Evolutionary conservation across 1,140 invertebrate species (phyloP).

Genomic region (Sipha flava): DNA sequence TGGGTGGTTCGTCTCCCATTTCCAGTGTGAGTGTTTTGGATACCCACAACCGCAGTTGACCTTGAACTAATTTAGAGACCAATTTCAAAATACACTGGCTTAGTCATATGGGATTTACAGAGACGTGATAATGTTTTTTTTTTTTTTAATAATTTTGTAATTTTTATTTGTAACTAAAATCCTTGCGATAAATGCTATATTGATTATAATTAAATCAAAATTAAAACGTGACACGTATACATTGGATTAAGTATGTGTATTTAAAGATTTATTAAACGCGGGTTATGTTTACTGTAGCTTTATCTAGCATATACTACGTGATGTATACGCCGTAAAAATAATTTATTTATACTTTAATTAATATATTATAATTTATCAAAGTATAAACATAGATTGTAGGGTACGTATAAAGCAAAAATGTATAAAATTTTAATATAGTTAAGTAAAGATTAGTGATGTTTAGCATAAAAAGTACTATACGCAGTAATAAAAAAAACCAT

Average conservation of each 20-base stretch:
- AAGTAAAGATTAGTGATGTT: too few relatives aligned
- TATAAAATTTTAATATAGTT: neutral
- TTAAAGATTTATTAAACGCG: neutral
- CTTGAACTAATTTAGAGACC: conserved; percentile 11
- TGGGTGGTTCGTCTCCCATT: neutral
- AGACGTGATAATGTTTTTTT: neutral
- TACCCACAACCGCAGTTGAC: neutral
- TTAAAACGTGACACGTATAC: neutral
- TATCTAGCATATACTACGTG: neutral
- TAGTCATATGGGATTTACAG: neutral
- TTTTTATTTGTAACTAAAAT: neutral
- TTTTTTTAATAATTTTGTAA: neutral
- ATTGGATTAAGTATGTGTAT: neutral
- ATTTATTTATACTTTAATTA: too few relatives aligned
- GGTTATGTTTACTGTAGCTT: neutral
- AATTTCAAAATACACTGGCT: neutral
- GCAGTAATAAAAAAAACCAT: neutral
- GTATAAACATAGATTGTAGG: neutral
- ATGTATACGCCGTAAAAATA: neutral
- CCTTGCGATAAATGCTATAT: neutral
- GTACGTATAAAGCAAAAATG: neutral
- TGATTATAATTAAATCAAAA: neutral
- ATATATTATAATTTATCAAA: neutral
- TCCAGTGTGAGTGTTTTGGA: neutral
- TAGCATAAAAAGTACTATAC: neutral